phyloP scores from a whole-genome alignment of 2,888 invertebrate species.

The Hoplodrina ambigua region DNA sequence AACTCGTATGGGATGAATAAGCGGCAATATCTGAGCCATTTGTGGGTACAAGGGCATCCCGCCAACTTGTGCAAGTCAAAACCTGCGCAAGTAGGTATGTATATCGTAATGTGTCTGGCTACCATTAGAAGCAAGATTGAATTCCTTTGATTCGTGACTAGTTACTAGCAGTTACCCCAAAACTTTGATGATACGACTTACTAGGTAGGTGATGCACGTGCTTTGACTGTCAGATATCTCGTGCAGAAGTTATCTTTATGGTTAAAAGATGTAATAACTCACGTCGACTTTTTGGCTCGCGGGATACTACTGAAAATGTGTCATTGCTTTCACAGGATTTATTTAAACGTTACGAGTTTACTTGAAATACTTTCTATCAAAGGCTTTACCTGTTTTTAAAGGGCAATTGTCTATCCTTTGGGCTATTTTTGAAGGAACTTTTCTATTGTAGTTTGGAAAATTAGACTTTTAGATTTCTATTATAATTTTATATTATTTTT shows the following conservation, averaged over 20 bases:
- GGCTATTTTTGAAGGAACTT: background rate
- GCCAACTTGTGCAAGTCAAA: background rate
- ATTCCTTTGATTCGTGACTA: conserved; percentile 16
- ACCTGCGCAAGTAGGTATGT: too few species aligned
- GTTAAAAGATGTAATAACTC: conserved; percentile 62
- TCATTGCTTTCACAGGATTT: conserved; percentile 49
- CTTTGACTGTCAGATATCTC: conserved; percentile 30
- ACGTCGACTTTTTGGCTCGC: conserved; percentile 53
- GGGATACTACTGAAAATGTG: conserved; percentile 43
- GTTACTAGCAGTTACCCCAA: conserved; percentile 10
- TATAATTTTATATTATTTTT: conserved; percentile 4
- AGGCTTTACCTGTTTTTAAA: background rate
- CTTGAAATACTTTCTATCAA: conserved; percentile 18
- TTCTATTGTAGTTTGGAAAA: background rate
- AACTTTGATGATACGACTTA: conserved; percentile 36
- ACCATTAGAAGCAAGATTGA: conserved; percentile 5
- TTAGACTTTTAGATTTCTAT: conserved; percentile 14
- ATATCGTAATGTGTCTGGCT: background rate
- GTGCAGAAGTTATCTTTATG: conserved; percentile 51
- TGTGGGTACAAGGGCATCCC: background rate
- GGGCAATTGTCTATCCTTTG: background rate
- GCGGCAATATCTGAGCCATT: background rate
- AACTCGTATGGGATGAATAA: background rate
- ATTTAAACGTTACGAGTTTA: conserved; percentile 30
- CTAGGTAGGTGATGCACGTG: conserved; percentile 51